phyloP scores from a whole-genome alignment of 1,140 invertebrate species.

The Drosophila nigromelanica region DNA sequence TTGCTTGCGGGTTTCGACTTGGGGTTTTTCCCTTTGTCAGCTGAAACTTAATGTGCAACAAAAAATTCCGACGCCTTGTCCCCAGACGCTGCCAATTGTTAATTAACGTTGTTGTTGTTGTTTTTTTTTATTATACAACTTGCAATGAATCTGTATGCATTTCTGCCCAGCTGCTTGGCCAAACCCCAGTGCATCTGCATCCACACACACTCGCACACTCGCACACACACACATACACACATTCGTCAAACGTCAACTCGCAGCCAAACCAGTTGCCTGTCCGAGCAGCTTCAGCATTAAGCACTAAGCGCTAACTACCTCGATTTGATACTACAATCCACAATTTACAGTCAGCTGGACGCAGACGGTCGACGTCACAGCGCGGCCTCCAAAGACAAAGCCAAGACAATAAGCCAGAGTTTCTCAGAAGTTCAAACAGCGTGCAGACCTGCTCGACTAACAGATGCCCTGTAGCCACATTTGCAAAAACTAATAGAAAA shows the following conservation, averaged over 20 bases:
- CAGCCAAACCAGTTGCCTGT: constrained; percentile 15
- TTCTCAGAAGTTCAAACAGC: constrained; percentile 61
- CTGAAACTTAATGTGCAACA: constrained; percentile 50
- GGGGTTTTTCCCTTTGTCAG: constrained; percentile 53
- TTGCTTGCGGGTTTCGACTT: not conserved
- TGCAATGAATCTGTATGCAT: constrained; percentile 74
- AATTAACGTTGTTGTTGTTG: constrained; percentile 47
- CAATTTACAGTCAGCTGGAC: constrained; percentile 34
- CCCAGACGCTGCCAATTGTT: constrained; percentile 44
- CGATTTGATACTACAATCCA: not conserved
- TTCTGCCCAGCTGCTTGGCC: constrained; percentile 57
- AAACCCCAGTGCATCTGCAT: constrained; percentile 50
- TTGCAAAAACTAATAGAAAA: no score
- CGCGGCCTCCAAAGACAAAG: constrained; percentile 13
- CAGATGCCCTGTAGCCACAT: no score
- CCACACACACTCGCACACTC: not conserved
- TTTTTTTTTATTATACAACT: constrained; percentile 60
- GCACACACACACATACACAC: not conserved
- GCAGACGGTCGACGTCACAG: constrained; percentile 32
- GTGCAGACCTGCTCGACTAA: not conserved
- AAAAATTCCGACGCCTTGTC: constrained; percentile 47
- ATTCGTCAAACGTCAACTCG: constrained; percentile 9
- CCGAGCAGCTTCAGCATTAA: constrained; percentile 3
- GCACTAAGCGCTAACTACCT: constrained; percentile 3
- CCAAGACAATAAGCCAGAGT: constrained; percentile 62